phyloP scores from a whole-genome alignment of 2,113 vertebrate genomes.

The Fulica atra region DNA sequence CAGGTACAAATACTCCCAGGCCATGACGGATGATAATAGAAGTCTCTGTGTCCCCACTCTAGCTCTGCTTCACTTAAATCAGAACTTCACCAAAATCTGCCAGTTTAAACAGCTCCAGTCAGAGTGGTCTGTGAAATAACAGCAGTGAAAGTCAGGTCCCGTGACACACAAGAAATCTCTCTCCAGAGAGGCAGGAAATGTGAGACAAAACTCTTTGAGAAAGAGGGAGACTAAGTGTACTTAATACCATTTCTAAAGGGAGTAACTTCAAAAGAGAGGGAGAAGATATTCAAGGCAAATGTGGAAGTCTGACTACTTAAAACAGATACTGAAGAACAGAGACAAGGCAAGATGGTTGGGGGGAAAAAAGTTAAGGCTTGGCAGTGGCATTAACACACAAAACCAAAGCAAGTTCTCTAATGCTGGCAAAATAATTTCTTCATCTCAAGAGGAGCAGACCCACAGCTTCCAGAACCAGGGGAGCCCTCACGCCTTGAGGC shows the following conservation, averaged over 20 bases:
- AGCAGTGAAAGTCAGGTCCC: neutral
- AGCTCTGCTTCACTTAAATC: neutral
- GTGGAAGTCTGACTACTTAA: constrained; percentile 4
- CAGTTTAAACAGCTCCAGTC: neutral
- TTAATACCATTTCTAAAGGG: neutral
- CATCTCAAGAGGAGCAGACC: neutral
- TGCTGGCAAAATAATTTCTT: neutral
- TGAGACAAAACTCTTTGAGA: neutral
- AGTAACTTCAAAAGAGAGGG: neutral
- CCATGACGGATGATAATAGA: neutral
- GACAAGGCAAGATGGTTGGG: neutral
- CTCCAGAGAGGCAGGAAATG: neutral
- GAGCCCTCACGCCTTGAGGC: neutral
- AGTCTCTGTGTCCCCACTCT: neutral
- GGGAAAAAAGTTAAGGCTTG: neutral
- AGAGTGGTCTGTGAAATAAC: neutral
- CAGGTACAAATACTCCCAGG: neutral
- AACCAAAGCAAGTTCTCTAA: neutral
- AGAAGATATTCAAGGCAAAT: neutral
- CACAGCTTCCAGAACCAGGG: neutral
- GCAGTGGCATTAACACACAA: neutral
- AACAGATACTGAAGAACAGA: neutral
- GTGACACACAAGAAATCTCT: neutral
- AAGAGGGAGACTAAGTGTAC: neutral
- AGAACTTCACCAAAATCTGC: neutral